phyloP scores from a whole-genome alignment of 1,140 invertebrate genomes.

The Drosophila persimilis region DNA sequence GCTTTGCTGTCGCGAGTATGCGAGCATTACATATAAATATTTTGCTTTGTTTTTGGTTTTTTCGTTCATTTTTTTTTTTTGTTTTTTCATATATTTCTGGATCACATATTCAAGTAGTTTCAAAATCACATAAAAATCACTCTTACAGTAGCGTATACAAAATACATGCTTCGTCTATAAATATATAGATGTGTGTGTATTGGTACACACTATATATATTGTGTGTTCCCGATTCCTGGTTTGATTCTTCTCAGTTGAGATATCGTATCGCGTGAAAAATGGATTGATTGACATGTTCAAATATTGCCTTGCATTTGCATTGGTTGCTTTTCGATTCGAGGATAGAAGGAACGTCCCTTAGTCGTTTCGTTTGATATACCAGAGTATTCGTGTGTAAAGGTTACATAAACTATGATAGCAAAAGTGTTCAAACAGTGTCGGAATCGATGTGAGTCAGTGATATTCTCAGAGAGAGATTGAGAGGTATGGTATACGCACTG shows the following conservation, averaged over 20 bases:
- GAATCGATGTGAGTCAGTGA: conserved; percentile 40
- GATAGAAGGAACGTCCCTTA: conserved; percentile 4
- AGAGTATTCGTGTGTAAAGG: conserved; percentile 43
- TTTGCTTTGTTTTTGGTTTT: conserved; percentile 34
- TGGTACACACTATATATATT: conserved; percentile 30
- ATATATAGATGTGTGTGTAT: conserved; percentile 49
- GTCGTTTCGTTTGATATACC: conserved; percentile 47
- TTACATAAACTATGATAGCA: conserved; percentile 35
- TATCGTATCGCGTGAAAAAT: conserved; percentile 48
- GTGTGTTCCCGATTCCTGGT: conserved; percentile 45
- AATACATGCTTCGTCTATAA: conserved; percentile 67
- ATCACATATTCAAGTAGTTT: conserved; percentile 81
- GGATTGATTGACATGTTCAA: conserved; percentile 41
- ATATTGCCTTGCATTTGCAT: conserved; percentile 50
- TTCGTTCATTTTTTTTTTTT: conserved; percentile 11
- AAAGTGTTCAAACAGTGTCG: conserved; percentile 51
- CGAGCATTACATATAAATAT: conserved; percentile 56
- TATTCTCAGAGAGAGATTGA: conserved; percentile 12
- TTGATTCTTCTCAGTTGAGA: conserved; percentile 47
- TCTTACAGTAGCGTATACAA: conserved; percentile 82
- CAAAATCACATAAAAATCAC: conserved; percentile 82
- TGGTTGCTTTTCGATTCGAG: conserved; percentile 36
- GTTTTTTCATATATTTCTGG: conserved; percentile 65
- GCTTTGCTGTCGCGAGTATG: conserved; percentile 56
- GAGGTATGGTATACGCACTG: conserved; percentile 30